A percentile compares a stretch with the other conserved stretches of the same genome.
Evolutionary conservation across 2,113 vertebrate genomes (phyloP).

Genomic region (Gymnorhina tibicen): DNA sequence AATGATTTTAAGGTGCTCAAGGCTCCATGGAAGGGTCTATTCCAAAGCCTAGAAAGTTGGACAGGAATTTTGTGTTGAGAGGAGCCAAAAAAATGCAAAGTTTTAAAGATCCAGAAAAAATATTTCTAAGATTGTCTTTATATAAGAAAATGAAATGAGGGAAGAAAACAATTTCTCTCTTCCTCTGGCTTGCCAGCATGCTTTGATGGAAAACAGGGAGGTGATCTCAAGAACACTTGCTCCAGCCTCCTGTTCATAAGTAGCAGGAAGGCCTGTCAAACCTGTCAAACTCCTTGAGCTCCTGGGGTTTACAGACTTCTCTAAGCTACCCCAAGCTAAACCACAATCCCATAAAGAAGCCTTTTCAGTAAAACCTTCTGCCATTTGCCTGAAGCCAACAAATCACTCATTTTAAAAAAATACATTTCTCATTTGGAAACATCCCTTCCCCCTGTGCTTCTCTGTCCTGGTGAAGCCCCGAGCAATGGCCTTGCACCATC

Average conservation of each 20-base stretch:
- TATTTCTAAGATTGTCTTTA: background rate
- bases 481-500: background rate
- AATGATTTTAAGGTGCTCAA: background rate
- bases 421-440: background rate
- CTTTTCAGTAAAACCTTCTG: conserved; percentile 56
- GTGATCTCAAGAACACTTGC: background rate
- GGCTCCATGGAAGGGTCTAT: background rate
- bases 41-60: background rate
- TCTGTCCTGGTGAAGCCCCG: background rate
- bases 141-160: background rate
- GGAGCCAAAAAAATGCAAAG: background rate
- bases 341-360: conserved; percentile 61
- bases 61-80: background rate
- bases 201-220: background rate
- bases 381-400: conserved; percentile 53
- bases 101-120: background rate
- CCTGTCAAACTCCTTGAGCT: conserved; percentile 43
- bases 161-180: background rate
- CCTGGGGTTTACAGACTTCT: conserved; percentile 59
- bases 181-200: background rate
- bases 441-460: background rate
- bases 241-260: background rate
- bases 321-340: conserved; percentile 56
- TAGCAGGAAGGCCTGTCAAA: conserved; percentile 22
- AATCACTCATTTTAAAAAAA: conserved; percentile 9